These are phyloP conservation scores for Lasioglossum pauxillum DNA, from an alignment of 2,888 invertebrate species.

Conservation along the genomic window DNA sequence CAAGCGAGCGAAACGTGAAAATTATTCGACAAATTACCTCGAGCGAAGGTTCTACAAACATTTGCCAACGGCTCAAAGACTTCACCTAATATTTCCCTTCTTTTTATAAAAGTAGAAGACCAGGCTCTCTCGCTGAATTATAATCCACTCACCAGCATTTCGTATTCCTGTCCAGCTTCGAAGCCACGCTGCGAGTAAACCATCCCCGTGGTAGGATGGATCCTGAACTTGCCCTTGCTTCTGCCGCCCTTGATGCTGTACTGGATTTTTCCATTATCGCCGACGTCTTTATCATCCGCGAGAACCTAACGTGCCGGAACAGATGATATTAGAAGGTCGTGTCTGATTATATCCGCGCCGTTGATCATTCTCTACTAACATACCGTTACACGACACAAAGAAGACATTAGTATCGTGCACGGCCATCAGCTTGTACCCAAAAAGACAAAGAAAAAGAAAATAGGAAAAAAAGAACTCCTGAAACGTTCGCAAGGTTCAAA, in stretches of 20 bases:
- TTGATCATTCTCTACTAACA: constrained; percentile 33
- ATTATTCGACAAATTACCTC: not conserved
- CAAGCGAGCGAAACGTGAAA: not conserved
- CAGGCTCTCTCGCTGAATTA: not conserved
- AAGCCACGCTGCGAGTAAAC: constrained; percentile 91
- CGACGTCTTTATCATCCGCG: constrained; percentile 93
- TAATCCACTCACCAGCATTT: constrained; percentile 86
- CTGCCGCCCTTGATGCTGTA: constrained; percentile 93
- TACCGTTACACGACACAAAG: constrained; percentile 46
- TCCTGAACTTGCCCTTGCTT: constrained; percentile 92
- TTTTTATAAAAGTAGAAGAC: not conserved
- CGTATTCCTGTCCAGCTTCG: constrained; percentile 88
- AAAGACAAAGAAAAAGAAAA: constrained; percentile 21
- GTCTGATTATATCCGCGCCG: not conserved
- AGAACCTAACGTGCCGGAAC: constrained; percentile 87
- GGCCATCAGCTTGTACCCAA: constrained; percentile 28
- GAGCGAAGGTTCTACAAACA: not conserved
- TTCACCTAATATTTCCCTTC: not conserved
- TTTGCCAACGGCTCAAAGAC: not conserved
- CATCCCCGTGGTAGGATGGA: constrained; percentile 92
- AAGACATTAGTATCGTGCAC: constrained; percentile 44
- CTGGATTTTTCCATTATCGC: constrained; percentile 92
- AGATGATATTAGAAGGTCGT: constrained; percentile 5
- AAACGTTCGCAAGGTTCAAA: constrained; percentile 17
- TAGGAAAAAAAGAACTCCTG: constrained; percentile 24